Percentiles rank a stretch among this genome's conserved stretches.
phyloP scores from a whole-genome alignment of 2,888 invertebrate genomes.

The Ectemnius cavifrons region DNA sequence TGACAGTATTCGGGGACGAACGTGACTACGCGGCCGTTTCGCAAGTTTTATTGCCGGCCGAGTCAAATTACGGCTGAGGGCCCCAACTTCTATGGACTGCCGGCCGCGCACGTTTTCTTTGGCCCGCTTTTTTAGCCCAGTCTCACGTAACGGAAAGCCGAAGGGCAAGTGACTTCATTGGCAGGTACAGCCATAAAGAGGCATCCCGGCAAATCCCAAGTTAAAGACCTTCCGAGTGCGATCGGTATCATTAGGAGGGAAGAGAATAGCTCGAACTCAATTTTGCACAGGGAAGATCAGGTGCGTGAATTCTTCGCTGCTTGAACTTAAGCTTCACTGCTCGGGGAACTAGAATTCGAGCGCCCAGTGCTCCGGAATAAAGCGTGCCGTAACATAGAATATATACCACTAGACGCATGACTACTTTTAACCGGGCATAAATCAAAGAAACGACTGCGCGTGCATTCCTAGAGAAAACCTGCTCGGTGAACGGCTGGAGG shows the following conservation, averaged over 20 bases:
- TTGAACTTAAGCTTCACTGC: conserved; percentile 8
- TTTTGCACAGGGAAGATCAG: neutral
- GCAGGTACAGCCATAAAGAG: neutral
- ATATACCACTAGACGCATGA: conserved; percentile 61
- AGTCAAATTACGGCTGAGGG: conserved; percentile 66
- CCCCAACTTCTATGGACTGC: conserved; percentile 40
- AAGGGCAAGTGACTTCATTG: neutral
- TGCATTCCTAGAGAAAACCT: conserved; percentile 71
- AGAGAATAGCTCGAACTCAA: neutral
- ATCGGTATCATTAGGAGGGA: neutral
- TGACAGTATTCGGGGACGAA: conserved; percentile 61
- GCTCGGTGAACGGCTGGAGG: conserved; percentile 44
- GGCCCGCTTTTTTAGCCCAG: conserved; percentile 4
- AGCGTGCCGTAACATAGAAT: conserved; percentile 58
- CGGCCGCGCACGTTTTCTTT: conserved; percentile 19
- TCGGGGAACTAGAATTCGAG: conserved; percentile 38
- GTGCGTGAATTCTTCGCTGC: neutral
- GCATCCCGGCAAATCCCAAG: neutral
- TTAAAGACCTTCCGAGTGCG: neutral
- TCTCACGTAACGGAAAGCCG: neutral
- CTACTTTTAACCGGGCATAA: conserved; percentile 65
- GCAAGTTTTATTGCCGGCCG: conserved; percentile 72
- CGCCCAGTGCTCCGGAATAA: conserved; percentile 34
- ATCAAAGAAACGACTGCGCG: conserved; percentile 65
- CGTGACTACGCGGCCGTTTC: conserved; percentile 71